Conservation (phyloP, 2,797 vertebrate species). For the Rhincodon typus region DNA sequence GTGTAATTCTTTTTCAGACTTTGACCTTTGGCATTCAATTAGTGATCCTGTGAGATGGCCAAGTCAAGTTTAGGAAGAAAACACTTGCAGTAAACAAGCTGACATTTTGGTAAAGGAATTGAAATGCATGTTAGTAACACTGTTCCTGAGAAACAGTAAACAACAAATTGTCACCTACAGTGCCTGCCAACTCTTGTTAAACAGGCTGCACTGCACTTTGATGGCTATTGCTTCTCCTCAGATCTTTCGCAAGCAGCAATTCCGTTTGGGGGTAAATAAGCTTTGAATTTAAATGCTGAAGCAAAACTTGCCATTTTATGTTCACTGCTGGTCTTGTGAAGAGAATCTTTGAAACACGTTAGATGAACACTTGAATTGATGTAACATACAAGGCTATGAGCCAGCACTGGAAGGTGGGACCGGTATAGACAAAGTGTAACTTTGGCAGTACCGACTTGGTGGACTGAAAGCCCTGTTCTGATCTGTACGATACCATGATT, state of each 20-base stretch:
- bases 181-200: neutral
- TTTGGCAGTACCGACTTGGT: too few relatives aligned
- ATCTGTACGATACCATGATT: too few relatives aligned
- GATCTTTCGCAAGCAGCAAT: neutral
- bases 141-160: neutral
- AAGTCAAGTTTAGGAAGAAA: neutral
- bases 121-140: neutral
- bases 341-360: neutral
- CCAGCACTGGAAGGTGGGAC: too few relatives aligned
- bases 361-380: too few relatives aligned
- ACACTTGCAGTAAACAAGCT: neutral
- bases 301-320: neutral
- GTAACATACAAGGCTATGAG: too few relatives aligned
- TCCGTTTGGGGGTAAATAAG: neutral
- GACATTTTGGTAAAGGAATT: neutral
- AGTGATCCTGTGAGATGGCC: neutral
- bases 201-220: neutral
- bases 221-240: neutral
- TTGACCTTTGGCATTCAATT: too few relatives aligned
- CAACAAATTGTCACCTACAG: neutral
- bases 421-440: too few relatives aligned
- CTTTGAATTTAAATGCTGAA: neutral
- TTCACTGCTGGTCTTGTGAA: neutral
- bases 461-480: too few relatives aligned
- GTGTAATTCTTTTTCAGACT: neutral